Conservation (phyloP, 1,140 invertebrate genomes). For the Drosophila aff. region DNA sequence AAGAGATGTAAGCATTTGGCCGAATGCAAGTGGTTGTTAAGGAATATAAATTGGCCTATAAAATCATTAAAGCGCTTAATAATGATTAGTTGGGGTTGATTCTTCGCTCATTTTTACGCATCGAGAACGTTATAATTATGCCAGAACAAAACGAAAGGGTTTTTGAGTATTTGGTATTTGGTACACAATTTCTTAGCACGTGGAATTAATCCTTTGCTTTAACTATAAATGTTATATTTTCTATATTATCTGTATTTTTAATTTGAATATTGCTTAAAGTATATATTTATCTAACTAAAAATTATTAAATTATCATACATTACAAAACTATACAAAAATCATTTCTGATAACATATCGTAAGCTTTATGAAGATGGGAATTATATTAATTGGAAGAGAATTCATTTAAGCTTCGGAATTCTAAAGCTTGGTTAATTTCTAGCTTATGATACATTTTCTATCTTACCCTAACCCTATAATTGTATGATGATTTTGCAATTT, state of each 20-base stretch:
- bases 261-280: not conserved
- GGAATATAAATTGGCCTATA: conserved; percentile 83
- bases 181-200: not conserved
- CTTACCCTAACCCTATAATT: no score
- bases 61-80: conserved; percentile 80
- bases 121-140: conserved; percentile 48
- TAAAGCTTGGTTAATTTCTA: not conserved
- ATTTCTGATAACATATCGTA: no score
- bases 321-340: no score
- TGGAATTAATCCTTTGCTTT: not conserved
- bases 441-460: no score
- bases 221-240: not conserved
- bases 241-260: no score
- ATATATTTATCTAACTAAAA: not conserved
- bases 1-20: conserved; percentile 57
- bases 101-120: conserved; percentile 55
- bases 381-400: no score
- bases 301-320: no score
- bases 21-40: conserved; percentile 69
- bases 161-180: not conserved
- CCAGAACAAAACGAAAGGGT: conserved; percentile 21
- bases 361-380: no score
- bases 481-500: no score
- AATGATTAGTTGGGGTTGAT: conserved; percentile 69
- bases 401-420: no score